Base-by-base conservation (phyloP, 1,140 invertebrate genomes). In the Oryzaephilus surinamensis region DNA sequence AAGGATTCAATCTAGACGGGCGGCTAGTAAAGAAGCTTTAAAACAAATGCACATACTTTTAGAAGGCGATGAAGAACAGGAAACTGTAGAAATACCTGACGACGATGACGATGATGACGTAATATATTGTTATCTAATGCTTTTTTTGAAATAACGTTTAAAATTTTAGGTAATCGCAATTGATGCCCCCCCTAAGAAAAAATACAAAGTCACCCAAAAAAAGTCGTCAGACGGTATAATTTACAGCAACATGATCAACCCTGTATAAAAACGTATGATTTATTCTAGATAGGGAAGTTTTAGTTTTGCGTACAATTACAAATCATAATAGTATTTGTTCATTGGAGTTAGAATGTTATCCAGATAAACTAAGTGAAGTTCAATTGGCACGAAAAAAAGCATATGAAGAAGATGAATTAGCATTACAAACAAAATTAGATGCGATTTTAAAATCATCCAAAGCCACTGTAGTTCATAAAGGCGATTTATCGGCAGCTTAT, bases 11-110 rank as follows among this genome's bases (percentile, higher is more conserved):
- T 48, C 49, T 7, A 44, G 52, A 37, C 46, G 57, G 10, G 53
- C 55, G 26, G 57, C 57, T 10, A 59, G 55, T 42, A 59, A 57
- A 44, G 57, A 59, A 34, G 57, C 57, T 16, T 41, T 59, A 7
- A 59, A 56, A 37, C 55, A 59, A 45, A 55, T 59, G 53, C 57
- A 59, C 23, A 38, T 54, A 4, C 23, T 55, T 6, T 31, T 55
- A 10, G 53, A 51, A 19, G 51, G 54, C 38, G 54, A 52, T 26
- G 37, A 45, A 29, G 45, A 51, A 23, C 23, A 39, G 10, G 51
- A 54, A 38, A 43, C 46, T 18, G 45, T 50, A 13, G 52, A 54
- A 38, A 51, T 57, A 35, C 43, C 46, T 17, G 29, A 26, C 4
- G 45, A 43, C 3, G 49, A 53, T 32, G 57, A 59, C 18, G 54